Percentiles rank a stretch among this genome's conserved stretches.
These are phyloP conservation scores for Meriones unguiculatus DNA, from an alignment of 2,113 vertebrate genomes.

Conservation along the genomic window DNA sequence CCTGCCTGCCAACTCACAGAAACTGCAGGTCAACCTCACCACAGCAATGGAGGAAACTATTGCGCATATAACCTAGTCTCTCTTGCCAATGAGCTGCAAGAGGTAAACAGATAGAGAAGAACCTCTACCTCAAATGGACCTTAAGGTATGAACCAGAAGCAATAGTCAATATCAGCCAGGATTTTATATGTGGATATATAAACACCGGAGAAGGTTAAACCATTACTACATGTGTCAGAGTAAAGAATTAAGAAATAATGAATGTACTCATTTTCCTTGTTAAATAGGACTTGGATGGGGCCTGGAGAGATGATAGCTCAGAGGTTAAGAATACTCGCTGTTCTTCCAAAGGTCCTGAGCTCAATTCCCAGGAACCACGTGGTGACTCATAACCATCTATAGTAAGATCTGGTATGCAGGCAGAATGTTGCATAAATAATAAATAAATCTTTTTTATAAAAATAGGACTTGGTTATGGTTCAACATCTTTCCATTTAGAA, in stretches of 20 bases:
- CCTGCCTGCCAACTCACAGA: neutral
- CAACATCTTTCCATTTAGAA: neutral
- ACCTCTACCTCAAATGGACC: neutral
- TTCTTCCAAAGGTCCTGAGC: too few relatives aligned
- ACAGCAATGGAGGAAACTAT: neutral
- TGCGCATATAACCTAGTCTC: neutral
- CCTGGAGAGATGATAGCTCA: too few relatives aligned
- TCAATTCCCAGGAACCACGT: too few relatives aligned
- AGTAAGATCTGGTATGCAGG: too few relatives aligned
- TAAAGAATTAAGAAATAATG: constrained; percentile 18
- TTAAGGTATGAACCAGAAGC: neutral
- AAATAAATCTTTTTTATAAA: neutral
- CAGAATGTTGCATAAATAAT: too few relatives aligned
- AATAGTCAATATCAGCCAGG: neutral
- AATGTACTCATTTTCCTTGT: neutral
- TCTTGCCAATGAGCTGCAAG: constrained; percentile 6
- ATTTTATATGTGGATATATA: neutral
- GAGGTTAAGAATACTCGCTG: too few relatives aligned
- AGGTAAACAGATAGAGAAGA: neutral
- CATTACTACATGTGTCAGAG: neutral
- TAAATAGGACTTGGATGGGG: neutral
- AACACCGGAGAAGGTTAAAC: neutral
- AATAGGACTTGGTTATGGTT: neutral
- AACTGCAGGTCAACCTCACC: neutral
- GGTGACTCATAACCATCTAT: too few relatives aligned